These are phyloP conservation scores for Leucozona laternaria DNA, from an alignment of 2,888 invertebrate genomes.

Conservation along the genomic window DNA sequence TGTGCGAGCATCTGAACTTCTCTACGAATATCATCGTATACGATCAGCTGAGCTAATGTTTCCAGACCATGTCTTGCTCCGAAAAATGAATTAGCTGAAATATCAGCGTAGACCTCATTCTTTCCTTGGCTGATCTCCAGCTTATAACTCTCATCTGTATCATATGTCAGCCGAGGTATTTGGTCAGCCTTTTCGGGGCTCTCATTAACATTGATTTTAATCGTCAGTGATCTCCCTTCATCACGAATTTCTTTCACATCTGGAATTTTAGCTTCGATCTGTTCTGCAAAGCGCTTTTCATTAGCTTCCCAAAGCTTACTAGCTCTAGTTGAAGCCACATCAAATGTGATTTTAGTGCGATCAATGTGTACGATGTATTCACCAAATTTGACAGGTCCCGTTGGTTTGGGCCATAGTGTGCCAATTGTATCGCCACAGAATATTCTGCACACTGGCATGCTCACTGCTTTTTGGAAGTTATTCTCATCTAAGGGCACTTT, in stretches of 20 bases:
- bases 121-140: slow-evolving; percentile 80
- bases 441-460: slow-evolving; percentile 84
- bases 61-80: slow-evolving; percentile 87
- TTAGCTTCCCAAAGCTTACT: slow-evolving; percentile 79
- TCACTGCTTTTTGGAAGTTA: slow-evolving; percentile 81
- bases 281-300: slow-evolving; percentile 82
- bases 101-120: slow-evolving; percentile 83
- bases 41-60: slow-evolving; percentile 84
- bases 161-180: slow-evolving; percentile 82
- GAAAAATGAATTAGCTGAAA: slow-evolving; percentile 86
- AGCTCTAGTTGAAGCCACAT: slow-evolving; percentile 78
- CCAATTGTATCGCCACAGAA: slow-evolving; percentile 85
- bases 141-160: slow-evolving; percentile 86
- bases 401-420: slow-evolving; percentile 84
- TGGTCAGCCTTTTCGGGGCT: slow-evolving; percentile 61
- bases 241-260: slow-evolving; percentile 78
- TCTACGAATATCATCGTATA: slow-evolving; percentile 83
- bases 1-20: slow-evolving; percentile 86
- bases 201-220: slow-evolving; percentile 81
- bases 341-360: slow-evolving; percentile 81
- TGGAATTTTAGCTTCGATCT: slow-evolving; percentile 80
- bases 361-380: slow-evolving; percentile 83
- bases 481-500: slow-evolving; percentile 81
- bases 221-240: slow-evolving; percentile 83
- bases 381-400: slow-evolving; percentile 83